Conservation (phyloP, 2,888 invertebrate species). For the Sarcophaga caerulescens region DNA sequence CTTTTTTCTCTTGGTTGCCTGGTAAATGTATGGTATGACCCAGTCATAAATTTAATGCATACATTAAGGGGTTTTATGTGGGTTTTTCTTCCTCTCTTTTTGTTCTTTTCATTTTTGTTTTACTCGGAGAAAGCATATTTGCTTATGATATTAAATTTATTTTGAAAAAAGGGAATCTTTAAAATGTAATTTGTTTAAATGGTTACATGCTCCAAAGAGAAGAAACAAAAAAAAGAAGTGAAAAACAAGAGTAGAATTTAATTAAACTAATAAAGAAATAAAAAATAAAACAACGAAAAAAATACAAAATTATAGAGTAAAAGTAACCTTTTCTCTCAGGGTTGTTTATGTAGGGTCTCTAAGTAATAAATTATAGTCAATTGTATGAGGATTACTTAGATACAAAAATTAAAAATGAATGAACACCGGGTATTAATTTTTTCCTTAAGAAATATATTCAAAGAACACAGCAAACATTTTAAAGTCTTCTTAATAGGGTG, state of each 20-base stretch:
- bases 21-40: conserved; percentile 15
- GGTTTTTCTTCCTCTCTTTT: background rate
- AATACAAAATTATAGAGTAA: background rate
- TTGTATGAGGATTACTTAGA: no score
- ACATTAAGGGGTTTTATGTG: conserved; percentile 21
- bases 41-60: conserved; percentile 46
- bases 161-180: conserved; percentile 22
- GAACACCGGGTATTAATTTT: no score
- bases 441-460: no score
- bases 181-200: conserved; percentile 43
- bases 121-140: background rate
- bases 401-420: no score
- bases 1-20: background rate
- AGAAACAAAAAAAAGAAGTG: background rate
- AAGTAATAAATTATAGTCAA: no score
- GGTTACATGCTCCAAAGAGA: conserved; percentile 15
- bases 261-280: conserved; percentile 38
- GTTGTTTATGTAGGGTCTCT: background rate
- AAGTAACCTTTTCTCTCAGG: background rate
- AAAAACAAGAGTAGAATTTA: conserved; percentile 15
- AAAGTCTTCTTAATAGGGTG: no score
- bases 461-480: no score
- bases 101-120: background rate
- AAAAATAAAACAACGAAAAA: background rate
- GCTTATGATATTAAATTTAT: background rate